A percentile compares a stretch with the other conserved stretches of the same genome.
phyloP scores from a whole-genome alignment of 2,113 vertebrate genomes.

The Daubentonia madagascariensis region DNA sequence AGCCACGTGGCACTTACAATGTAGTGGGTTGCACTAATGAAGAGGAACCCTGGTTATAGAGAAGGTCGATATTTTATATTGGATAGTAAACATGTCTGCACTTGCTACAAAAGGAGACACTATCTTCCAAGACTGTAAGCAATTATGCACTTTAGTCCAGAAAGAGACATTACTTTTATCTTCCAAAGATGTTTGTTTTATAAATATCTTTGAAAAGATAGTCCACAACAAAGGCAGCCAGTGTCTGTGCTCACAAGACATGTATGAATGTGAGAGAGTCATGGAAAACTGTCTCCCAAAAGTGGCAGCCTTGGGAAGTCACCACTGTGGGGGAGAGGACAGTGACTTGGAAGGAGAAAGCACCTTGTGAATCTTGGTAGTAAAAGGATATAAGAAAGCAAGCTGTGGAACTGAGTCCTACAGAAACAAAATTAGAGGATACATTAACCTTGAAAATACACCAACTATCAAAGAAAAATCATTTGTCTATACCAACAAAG shows the following conservation, averaged over 20 bases:
- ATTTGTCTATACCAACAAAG: not conserved
- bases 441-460: not conserved
- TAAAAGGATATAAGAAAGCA: not conserved
- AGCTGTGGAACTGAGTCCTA: not conserved
- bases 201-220: not conserved
- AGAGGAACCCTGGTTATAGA: not conserved
- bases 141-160: not conserved
- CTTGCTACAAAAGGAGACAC: not conserved
- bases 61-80: not conserved
- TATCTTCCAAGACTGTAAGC: not conserved
- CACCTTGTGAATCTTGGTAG: not conserved
- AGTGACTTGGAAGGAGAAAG: not conserved
- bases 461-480: not conserved
- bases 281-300: not conserved
- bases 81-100: not conserved
- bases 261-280: not conserved
- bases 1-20: not conserved
- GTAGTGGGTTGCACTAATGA: not conserved
- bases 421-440: not conserved
- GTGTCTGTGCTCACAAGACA: not conserved
- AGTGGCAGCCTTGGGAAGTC: not conserved
- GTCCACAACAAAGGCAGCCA: not conserved
- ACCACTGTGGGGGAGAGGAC: not conserved
- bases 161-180: not conserved
- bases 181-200: not conserved